Evolutionary conservation across 2,113 vertebrate species (phyloP).

Genomic region (Cinclus cinclus): DNA sequence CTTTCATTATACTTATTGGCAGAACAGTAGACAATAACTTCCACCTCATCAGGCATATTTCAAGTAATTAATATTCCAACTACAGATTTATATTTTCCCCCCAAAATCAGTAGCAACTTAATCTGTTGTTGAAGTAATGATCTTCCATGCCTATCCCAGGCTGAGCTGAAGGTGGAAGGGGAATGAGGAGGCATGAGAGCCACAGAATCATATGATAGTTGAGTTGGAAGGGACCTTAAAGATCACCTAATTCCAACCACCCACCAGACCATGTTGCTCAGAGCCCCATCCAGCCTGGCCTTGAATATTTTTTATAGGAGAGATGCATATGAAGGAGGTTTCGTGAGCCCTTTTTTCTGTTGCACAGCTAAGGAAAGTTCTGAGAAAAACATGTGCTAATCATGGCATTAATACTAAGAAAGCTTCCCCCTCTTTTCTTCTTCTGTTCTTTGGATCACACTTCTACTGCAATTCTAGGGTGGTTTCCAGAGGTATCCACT

Average conservation of each 20-base stretch:
- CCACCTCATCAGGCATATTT: not conserved
- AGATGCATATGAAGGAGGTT: not conserved
- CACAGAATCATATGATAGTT: not conserved
- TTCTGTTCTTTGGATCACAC: not conserved
- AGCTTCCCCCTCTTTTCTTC: not conserved
- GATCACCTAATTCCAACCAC: not conserved
- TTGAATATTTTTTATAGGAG: not conserved
- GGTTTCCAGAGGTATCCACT: not conserved
- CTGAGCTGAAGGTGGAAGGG: not conserved
- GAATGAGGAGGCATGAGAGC: not conserved
- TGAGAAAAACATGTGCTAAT: not conserved
- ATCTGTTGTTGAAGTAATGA: not conserved
- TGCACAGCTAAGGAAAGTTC: not conserved
- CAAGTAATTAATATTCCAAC: not conserved
- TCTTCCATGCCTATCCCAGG: not conserved
- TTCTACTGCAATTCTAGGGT: not conserved
- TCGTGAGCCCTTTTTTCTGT: fast-evolving
- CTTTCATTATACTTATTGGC: not conserved
- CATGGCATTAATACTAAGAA: not conserved
- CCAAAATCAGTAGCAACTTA: not conserved
- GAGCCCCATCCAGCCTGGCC: not conserved
- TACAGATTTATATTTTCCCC: not conserved
- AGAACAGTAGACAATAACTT: not conserved
- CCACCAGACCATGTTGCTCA: not conserved
- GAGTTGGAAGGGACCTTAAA: not conserved